A percentile compares a stretch with the other conserved stretches of the same genome.
phyloP scores from a whole-genome alignment of 2,888 invertebrate genomes.

The Tridacna gigas region DNA sequence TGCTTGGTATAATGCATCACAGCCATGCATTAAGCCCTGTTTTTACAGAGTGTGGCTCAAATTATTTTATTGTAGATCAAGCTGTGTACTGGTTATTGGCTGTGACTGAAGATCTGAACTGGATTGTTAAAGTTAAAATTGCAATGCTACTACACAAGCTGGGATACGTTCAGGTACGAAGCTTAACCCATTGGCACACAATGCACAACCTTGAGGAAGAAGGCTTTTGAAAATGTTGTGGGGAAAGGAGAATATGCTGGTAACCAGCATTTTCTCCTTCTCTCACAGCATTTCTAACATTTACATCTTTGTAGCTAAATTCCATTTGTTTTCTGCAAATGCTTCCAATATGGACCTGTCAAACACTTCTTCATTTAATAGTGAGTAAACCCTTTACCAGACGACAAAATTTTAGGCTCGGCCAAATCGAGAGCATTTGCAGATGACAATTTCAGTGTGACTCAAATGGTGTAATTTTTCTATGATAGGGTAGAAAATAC shows the following conservation, averaged over 20 bases:
- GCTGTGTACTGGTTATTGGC: constrained; percentile 31
- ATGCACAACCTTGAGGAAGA: background rate
- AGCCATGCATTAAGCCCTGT: no score
- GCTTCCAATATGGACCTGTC: no score
- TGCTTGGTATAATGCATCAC: no score
- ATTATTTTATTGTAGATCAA: constrained; percentile 24
- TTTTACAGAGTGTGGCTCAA: no score
- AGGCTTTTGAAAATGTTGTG: background rate
- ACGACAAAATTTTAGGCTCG: no score
- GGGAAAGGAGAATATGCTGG: background rate
- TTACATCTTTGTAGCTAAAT: background rate
- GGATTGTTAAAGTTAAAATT: constrained; percentile 35
- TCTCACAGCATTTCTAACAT: background rate
- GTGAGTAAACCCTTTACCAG: no score
- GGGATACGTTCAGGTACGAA: constrained; percentile 20
- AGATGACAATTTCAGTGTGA: no score
- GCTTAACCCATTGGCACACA: background rate
- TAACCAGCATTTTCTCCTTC: background rate
- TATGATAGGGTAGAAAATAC: no score
- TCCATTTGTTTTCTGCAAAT: no score
- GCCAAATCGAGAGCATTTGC: no score
- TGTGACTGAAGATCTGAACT: constrained; percentile 27
- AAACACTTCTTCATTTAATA: no score
- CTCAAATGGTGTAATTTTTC: no score
- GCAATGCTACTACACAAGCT: constrained; percentile 5